Percentiles rank a stretch among this genome's conserved stretches.
phyloP scores from a whole-genome alignment of 2,888 invertebrate genomes.

The Sceliomorpha sp. region DNA sequence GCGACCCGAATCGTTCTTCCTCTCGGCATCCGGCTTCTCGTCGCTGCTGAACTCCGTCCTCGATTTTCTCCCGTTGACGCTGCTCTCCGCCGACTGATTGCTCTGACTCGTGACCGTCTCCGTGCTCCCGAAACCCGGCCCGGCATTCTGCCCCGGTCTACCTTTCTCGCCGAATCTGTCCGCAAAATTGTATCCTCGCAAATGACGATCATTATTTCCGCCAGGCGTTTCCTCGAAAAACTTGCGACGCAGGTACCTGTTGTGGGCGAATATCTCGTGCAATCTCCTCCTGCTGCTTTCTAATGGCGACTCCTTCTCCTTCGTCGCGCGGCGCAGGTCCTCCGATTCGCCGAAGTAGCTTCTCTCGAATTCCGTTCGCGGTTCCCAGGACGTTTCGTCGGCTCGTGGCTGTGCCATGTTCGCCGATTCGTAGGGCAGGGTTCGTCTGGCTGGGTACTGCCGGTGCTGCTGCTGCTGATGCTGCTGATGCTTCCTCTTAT shows the following conservation, averaged over 20 bases:
- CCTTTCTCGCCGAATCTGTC: neutral
- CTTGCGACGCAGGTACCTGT: conserved; percentile 70
- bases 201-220: neutral
- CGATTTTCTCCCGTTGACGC: conserved; percentile 69
- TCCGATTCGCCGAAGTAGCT: conserved; percentile 65
- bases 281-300: conserved; percentile 72
- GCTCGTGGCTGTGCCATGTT: conserved; percentile 4
- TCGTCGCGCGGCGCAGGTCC: conserved; percentile 13
- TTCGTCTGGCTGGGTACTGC: conserved; percentile 6
- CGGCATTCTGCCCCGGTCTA: conserved; percentile 15
- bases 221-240: conserved; percentile 69
- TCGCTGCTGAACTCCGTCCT: conserved; percentile 63
- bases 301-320: conserved; percentile 49
- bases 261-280: conserved; percentile 76
- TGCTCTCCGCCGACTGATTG: conserved; percentile 73
- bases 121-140: conserved; percentile 73
- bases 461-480: too few relatives aligned
- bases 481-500: too few relatives aligned
- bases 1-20: neutral
- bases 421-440: neutral
- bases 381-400: conserved; percentile 66
- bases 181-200: neutral
- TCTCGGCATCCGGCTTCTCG: conserved; percentile 44
- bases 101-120: conserved; percentile 77
- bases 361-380: conserved; percentile 72